These are phyloP conservation scores for Coelopa frigida DNA, from an alignment of 1,140 invertebrate genomes.

Conservation along the genomic window DNA sequence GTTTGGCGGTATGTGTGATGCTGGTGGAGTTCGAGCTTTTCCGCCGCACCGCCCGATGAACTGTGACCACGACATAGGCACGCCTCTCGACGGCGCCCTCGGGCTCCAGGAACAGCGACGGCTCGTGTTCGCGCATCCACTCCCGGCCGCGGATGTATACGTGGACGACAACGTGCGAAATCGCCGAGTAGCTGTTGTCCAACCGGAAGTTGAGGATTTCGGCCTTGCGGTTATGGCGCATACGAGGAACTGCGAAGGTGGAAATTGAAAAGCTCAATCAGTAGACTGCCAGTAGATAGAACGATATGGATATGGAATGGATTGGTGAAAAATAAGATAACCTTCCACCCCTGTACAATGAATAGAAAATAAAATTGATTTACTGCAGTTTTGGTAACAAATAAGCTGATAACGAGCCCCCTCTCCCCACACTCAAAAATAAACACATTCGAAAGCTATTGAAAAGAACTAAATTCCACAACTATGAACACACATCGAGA, in stretches of 20 bases:
- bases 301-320: too few relatives aligned
- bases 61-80: neutral
- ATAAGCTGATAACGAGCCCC: too few relatives aligned
- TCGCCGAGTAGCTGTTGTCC: neutral
- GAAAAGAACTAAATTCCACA: too few relatives aligned
- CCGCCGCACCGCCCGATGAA: neutral
- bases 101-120: neutral
- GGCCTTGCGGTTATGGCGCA: slow-evolving; percentile 1
- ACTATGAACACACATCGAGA: too few relatives aligned
- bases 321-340: too few relatives aligned
- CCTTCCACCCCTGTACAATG: too few relatives aligned
- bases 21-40: slow-evolving; percentile 21
- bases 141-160: slow-evolving; percentile 5
- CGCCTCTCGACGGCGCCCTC: neutral
- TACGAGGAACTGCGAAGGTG: neutral
- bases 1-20: slow-evolving; percentile 27
- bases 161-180: slow-evolving; percentile 1
- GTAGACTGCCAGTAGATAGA: too few relatives aligned
- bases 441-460: too few relatives aligned
- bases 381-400: too few relatives aligned
- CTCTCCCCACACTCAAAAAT: too few relatives aligned
- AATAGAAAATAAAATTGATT: too few relatives aligned
- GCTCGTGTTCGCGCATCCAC: neutral
- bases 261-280: too few relatives aligned
- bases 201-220: slow-evolving; percentile 6